phyloP scores from a whole-genome alignment of 2,888 invertebrate species.

The Eupithecia inturbata region DNA sequence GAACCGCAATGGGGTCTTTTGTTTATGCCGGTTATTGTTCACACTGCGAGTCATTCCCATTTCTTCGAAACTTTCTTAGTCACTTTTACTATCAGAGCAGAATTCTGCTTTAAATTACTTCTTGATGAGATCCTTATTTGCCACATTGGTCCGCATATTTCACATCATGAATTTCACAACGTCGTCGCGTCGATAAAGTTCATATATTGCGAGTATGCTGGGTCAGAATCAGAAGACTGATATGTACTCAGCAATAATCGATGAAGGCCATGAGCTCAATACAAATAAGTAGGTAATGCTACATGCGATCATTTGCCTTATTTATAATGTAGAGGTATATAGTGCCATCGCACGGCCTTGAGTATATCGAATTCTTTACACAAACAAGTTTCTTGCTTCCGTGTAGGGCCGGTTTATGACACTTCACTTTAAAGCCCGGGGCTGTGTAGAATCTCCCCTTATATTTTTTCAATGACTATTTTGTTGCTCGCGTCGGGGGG shows the following conservation, averaged over 20 bases:
- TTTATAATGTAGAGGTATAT: constrained; percentile 22
- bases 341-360: constrained; percentile 29
- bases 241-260: constrained; percentile 34
- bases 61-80: constrained; percentile 34
- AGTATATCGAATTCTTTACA: constrained; percentile 19
- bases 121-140: background rate
- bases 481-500: background rate
- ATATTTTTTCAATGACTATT: constrained; percentile 1
- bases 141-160: background rate
- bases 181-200: background rate
- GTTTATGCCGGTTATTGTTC: constrained; percentile 49
- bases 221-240: constrained; percentile 9
- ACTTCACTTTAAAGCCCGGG: constrained; percentile 2
- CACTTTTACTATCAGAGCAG: constrained; percentile 10
- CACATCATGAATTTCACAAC: constrained; percentile 6
- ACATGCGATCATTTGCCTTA: constrained; percentile 36
- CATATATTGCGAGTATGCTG: background rate
- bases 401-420: constrained; percentile 16
- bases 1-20: constrained; percentile 49
- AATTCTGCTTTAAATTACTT: constrained; percentile 10
- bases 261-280: constrained; percentile 49
- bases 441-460: constrained; percentile 7
- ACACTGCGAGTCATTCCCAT: constrained; percentile 36
- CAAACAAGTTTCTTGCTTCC: constrained; percentile 20
- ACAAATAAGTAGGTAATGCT: constrained; percentile 38